A percentile compares a stretch with the other conserved stretches of the same genome.
Conservation (phyloP, 2,888 invertebrate species). For the Yponomeuta plumbellus region DNA sequence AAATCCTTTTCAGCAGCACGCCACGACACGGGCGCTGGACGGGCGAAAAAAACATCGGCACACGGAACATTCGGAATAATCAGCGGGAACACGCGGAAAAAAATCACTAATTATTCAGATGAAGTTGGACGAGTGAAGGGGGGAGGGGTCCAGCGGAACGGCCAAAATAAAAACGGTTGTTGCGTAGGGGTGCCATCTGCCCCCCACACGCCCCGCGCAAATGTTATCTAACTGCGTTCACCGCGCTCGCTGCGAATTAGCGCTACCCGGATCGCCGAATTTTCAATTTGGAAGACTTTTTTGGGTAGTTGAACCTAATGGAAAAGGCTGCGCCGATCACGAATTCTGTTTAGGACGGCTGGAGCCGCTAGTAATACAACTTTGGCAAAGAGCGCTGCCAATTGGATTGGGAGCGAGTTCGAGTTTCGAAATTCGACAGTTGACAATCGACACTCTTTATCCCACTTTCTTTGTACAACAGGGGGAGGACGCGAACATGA, state of each 20-base stretch:
- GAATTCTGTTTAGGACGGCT: slow-evolving; percentile 35
- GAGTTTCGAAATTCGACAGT: neutral
- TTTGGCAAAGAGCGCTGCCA: neutral
- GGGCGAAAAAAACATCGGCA: slow-evolving; percentile 68
- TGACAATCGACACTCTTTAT: neutral
- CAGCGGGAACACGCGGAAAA: slow-evolving; percentile 71
- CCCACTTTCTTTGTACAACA: too few species aligned
- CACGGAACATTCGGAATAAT: slow-evolving; percentile 76
- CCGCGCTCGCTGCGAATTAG: slow-evolving; percentile 66
- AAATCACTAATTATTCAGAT: slow-evolving; percentile 78
- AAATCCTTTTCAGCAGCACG: too few species aligned
- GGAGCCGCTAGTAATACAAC: slow-evolving; percentile 13
- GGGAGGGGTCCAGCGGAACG: slow-evolving; percentile 72
- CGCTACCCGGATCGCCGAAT: slow-evolving; percentile 57
- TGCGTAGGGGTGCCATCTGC: slow-evolving; percentile 67
- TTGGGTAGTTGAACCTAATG: slow-evolving; percentile 64
- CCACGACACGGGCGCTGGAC: neutral
- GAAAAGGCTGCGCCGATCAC: slow-evolving; percentile 50
- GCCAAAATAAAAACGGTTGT: slow-evolving; percentile 75
- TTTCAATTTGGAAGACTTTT: slow-evolving; percentile 69
- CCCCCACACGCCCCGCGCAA: slow-evolving; percentile 62
- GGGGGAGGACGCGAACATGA: too few species aligned
- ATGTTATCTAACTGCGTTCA: slow-evolving; percentile 76
- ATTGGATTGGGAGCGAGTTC: neutral
- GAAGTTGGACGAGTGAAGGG: slow-evolving; percentile 75